These are phyloP conservation scores for Mimas tiliae DNA, from an alignment of 2,888 invertebrate genomes.

Conservation along the genomic window DNA sequence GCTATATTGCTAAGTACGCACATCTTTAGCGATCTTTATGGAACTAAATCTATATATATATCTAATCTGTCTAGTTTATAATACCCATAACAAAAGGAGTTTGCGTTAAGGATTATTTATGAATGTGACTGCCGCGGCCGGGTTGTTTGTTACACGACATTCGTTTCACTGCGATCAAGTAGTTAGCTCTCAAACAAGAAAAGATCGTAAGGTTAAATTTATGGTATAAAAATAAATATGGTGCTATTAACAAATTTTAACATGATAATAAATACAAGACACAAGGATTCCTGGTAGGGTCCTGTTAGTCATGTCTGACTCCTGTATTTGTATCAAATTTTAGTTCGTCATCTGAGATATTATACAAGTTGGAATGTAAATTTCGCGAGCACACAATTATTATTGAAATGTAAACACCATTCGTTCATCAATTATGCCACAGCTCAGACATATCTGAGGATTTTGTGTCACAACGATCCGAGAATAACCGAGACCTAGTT, in stretches of 20 bases:
- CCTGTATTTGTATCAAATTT: background rate
- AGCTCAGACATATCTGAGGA: constrained; percentile 35
- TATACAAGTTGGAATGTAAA: background rate
- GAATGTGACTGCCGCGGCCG: background rate
- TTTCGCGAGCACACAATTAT: constrained; percentile 4
- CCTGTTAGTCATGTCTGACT: too few relatives aligned
- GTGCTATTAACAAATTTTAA: too few relatives aligned
- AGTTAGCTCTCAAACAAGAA: background rate
- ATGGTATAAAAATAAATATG: background rate
- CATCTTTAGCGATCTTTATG: background rate
- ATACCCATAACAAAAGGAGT: background rate
- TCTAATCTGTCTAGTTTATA: background rate
- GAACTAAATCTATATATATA: too few relatives aligned
- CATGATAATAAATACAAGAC: too few relatives aligned
- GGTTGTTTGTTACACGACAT: background rate
- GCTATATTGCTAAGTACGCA: background rate
- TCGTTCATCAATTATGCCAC: constrained; percentile 23
- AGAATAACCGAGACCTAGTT: constrained; percentile 63
- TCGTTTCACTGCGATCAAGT: background rate
- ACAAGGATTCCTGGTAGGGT: too few relatives aligned
- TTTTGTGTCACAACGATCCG: constrained; percentile 52
- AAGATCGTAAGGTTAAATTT: background rate
- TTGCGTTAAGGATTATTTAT: background rate
- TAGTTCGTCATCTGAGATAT: background rate
- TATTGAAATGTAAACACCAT: constrained; percentile 15